These are phyloP conservation scores for Phyllotreta striolata DNA, from an alignment of 2,888 invertebrate species.

Conservation along the genomic window DNA sequence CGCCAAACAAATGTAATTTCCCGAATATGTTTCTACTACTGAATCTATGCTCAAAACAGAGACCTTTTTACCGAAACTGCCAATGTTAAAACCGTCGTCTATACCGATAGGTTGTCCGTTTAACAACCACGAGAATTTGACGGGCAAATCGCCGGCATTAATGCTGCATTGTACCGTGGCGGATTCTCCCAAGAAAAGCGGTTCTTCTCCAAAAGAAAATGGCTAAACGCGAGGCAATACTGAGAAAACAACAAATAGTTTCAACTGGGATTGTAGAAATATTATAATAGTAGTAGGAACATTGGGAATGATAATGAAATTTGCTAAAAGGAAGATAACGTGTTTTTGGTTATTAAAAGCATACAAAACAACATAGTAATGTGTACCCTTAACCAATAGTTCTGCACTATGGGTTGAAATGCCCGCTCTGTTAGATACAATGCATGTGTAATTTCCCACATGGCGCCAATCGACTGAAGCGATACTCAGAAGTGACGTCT, in stretches of 20 bases:
- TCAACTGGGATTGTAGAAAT: not conserved
- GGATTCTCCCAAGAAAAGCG: conserved; percentile 65
- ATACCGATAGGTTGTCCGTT: conserved; percentile 68
- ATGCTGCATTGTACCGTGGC: conserved; percentile 66
- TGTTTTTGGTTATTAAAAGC: too few relatives aligned
- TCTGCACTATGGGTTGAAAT: conserved; percentile 68
- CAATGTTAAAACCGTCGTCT: conserved; percentile 63
- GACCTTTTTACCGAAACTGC: conserved; percentile 69
- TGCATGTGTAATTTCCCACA: conserved; percentile 76
- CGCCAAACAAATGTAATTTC: conserved; percentile 67
- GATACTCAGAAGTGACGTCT: conserved; percentile 72
- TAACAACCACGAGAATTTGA: conserved; percentile 79
- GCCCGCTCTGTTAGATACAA: conserved; percentile 73
- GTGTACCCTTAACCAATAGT: conserved; percentile 65
- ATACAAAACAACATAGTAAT: conserved; percentile 4
- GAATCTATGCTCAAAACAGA: conserved; percentile 70
- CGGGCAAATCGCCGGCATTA: conserved; percentile 80
- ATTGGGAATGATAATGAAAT: not conserved
- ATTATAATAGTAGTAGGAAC: not conserved
- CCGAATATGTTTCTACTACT: conserved; percentile 64
- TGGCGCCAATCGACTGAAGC: conserved; percentile 71
- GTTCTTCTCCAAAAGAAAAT: conserved; percentile 76
- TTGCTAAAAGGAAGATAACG: conserved; percentile 7
- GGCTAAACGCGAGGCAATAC: conserved; percentile 80
- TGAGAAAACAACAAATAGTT: conserved; percentile 50